A percentile compares a stretch with the other conserved stretches of the same genome.
Evolutionary conservation across 2,888 invertebrate species (phyloP).

Genomic region (Caradrina kadenii): DNA sequence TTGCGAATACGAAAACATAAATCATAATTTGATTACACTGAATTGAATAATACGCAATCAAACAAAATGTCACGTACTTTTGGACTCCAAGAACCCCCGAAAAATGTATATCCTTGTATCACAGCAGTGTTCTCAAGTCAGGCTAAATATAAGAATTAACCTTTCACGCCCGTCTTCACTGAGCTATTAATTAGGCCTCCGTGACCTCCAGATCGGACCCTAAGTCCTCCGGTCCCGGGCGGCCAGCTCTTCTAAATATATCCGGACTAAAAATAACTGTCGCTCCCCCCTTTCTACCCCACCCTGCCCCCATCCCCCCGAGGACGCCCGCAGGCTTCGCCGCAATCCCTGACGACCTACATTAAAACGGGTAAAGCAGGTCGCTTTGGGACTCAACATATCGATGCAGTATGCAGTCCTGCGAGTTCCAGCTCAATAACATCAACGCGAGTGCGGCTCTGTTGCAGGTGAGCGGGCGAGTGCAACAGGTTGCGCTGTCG

Average conservation of each 20-base stretch:
- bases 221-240: constrained; percentile 72
- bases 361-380: constrained; percentile 60
- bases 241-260: constrained; percentile 82
- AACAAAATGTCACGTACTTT: neutral
- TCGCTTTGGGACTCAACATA: constrained; percentile 47
- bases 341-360: constrained; percentile 70
- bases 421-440: constrained; percentile 35
- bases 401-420: constrained; percentile 54
- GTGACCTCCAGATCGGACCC: constrained; percentile 67
- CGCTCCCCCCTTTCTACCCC: constrained; percentile 45
- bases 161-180: constrained; percentile 49
- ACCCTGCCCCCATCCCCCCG: constrained; percentile 32
- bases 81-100: neutral
- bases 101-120: constrained; percentile 9
- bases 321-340: constrained; percentile 51
- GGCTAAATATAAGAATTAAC: constrained; percentile 48
- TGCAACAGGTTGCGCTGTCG: neutral
- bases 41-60: neutral
- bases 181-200: constrained; percentile 44
- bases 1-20: neutral
- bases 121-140: constrained; percentile 31
- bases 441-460: neutral
- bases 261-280: constrained; percentile 78
- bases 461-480: neutral
- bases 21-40: too few relatives aligned